Evolutionary conservation across 2,888 invertebrate genomes (phyloP).

Genomic region (Synergus japonicus): DNA sequence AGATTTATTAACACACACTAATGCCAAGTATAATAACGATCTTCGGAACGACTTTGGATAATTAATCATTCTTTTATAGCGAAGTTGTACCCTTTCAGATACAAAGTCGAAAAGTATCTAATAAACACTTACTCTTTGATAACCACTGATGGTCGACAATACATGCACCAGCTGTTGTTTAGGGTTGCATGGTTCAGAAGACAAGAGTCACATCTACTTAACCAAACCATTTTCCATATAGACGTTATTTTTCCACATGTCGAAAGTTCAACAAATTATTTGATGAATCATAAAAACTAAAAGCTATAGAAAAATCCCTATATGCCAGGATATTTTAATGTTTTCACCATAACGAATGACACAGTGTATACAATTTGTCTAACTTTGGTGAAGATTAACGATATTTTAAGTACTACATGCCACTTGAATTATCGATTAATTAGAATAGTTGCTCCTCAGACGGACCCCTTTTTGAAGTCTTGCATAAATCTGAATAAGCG

Average conservation of each 20-base stretch:
- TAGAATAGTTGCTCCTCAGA: neutral
- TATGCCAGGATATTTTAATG: too few species aligned
- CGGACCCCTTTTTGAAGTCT: neutral
- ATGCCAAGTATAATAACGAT: too few species aligned
- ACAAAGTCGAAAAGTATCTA: neutral
- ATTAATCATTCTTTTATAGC: neutral
- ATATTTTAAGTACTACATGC: neutral
- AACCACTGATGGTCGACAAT: conserved; percentile 24
- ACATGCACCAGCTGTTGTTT: conserved; percentile 15
- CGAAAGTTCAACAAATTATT: too few species aligned
- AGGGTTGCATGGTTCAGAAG: neutral
- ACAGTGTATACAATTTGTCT: too few species aligned
- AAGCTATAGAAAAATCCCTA: too few species aligned
- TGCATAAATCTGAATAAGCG: conserved; percentile 8
- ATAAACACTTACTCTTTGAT: neutral
- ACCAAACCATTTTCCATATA: neutral
- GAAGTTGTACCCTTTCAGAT: neutral
- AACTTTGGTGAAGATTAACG: neutral
- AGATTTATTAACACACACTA: too few species aligned
- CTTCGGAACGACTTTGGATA: neutral
- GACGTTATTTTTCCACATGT: too few species aligned
- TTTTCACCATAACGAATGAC: too few species aligned
- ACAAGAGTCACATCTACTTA: neutral
- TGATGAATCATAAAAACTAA: too few species aligned
- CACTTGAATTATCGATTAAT: neutral